phyloP scores from a whole-genome alignment of 1,140 invertebrate genomes.

The Contarinia nasturtii region DNA sequence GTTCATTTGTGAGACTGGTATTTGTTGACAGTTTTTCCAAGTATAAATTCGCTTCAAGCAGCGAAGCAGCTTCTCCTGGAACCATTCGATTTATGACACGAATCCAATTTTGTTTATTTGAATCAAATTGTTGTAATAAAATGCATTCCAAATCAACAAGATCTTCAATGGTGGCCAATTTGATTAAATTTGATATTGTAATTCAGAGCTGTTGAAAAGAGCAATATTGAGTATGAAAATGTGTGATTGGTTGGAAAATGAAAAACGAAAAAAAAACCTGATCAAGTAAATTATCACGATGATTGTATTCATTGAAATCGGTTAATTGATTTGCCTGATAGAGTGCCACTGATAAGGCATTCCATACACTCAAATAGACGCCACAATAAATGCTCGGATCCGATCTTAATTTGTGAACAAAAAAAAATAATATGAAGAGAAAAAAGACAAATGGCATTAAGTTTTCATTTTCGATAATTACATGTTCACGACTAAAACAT shows the following conservation, averaged over 20 bases:
- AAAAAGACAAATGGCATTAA: neutral
- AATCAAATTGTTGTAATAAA: constrained; percentile 9
- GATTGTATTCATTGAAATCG: constrained; percentile 61
- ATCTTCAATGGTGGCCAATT: constrained; percentile 10
- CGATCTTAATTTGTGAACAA: constrained; percentile 20
- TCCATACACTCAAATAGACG: constrained; percentile 44
- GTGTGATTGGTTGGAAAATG: neutral
- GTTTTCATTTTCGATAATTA: constrained; percentile 13
- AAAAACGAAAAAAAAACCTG: constrained; percentile 25
- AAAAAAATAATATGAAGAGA: neutral
- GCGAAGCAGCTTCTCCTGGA: constrained; percentile 16
- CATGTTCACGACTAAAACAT: constrained; percentile 47
- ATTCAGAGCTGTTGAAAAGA: constrained; percentile 11
- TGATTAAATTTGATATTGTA: constrained; percentile 14
- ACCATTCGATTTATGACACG: constrained; percentile 17
- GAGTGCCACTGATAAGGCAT: constrained; percentile 42
- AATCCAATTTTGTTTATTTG: constrained; percentile 13
- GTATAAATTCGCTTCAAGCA: constrained; percentile 12
- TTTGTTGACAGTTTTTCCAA: constrained; percentile 4
- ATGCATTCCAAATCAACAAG: constrained; percentile 7
- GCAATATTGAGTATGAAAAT: neutral
- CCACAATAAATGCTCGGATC: constrained; percentile 37
- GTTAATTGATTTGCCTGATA: constrained; percentile 53
- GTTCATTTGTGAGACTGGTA: neutral
- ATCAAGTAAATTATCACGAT: constrained; percentile 52